These are phyloP conservation scores for Dinocampus coccinellae DNA, from an alignment of 2,888 invertebrate species.

Conservation along the genomic window DNA sequence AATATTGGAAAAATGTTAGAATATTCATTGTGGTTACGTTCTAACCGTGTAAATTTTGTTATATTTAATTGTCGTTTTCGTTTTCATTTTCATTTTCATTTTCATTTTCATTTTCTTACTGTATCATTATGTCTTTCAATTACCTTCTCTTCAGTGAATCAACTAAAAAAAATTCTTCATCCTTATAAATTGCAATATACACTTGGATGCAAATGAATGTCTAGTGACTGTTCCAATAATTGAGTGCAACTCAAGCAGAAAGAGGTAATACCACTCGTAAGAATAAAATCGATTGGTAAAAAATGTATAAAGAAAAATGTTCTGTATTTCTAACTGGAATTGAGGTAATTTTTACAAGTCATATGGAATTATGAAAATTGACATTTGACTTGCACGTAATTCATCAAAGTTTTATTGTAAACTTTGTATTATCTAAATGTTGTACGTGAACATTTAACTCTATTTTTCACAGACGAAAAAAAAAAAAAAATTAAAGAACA, in stretches of 20 bases:
- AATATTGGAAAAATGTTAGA: neutral
- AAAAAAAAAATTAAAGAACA: too few relatives aligned
- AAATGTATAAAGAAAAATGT: neutral
- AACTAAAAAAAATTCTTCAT: neutral
- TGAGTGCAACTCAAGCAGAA: conserved; percentile 8
- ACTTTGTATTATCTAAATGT: too few relatives aligned
- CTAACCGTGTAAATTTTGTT: neutral
- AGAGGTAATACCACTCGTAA: neutral
- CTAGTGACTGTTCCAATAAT: conserved; percentile 25
- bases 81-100: conserved; percentile 4
- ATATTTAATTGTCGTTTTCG: too few relatives aligned
- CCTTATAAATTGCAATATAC: neutral
- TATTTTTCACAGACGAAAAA: too few relatives aligned
- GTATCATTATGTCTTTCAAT: neutral
- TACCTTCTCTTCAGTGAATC: neutral
- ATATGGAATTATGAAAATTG: too few relatives aligned
- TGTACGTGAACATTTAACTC: too few relatives aligned
- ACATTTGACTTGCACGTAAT: too few relatives aligned
- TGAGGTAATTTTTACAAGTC: too few relatives aligned
- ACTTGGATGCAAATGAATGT: conserved; percentile 19
- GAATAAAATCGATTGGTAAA: neutral
- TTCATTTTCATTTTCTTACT: neutral
- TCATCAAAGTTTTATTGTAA: too few relatives aligned
- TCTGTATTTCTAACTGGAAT: neutral
- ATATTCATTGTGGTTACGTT: neutral